Base-by-base conservation (phyloP, 1,140 invertebrate genomes). In the Lepidurus couesii region DNA sequence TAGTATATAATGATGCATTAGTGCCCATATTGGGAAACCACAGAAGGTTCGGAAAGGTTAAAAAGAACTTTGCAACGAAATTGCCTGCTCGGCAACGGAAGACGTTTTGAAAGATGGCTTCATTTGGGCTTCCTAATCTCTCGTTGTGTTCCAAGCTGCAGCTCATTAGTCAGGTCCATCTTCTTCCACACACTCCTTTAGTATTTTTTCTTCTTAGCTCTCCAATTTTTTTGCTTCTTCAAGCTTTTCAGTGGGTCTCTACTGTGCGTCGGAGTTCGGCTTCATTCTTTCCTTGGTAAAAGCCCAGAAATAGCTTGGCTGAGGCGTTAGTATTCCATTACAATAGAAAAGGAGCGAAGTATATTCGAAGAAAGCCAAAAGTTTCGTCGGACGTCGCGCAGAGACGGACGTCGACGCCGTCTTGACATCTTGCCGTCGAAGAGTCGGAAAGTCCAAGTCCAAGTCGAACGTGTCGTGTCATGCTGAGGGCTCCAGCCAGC, bases 101-200 rank as follows among this genome's bases (percentile, higher is more conserved):
- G 53, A 65, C 53, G 53, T 65, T 65, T 65, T 65, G 53, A 65
- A 65, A 65, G 53, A 65, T 65, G 53, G 53, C 53, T 65, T 65
- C 53, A 65, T 65, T 65, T 65, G 53, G n/a, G 53, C 53, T 65
- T 65, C 53, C 53, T 65, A 65, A 65, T 65, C 53, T 65, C 53
- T 65, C 53, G 53, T 65, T 65, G 53, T 65, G 53, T 65, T 65
- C 53, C 53, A 65, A 65, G 53, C 53, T 65, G 53, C 53, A 65
- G 53, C 53, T 65, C 53, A 65, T 65, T 65, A 65, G 53, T 65
- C 53, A 65, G 53, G 53, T 65, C 53, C 53, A 65, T 65, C 53
- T 65, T 65, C 53, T 65, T 65, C 13, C 53, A 7, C 53, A 65
- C 53, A n/a, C 53, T 65, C n/a, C 53, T 9, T 65, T 9, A 13